Conservation (phyloP, 2,888 invertebrate genomes). For the Mesorhabditis belari region DNA sequence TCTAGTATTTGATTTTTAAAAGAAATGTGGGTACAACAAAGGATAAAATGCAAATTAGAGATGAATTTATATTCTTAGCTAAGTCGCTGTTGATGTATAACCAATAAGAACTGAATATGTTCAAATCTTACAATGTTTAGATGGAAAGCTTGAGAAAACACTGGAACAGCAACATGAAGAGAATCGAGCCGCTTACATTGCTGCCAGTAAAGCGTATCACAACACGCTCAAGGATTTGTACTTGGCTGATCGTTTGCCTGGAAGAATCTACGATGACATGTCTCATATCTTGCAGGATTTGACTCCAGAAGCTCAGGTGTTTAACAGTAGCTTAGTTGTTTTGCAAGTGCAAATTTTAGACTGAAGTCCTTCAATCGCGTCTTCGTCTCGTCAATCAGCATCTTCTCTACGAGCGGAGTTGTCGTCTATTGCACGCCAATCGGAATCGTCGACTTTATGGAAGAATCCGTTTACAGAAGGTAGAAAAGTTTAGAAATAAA, state of each 20-base stretch:
- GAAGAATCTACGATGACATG: slow-evolving; percentile 32
- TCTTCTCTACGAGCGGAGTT: slow-evolving; percentile 31
- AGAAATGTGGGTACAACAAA: too few species aligned
- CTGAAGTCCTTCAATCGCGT: slow-evolving; percentile 24
- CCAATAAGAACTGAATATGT: too few species aligned
- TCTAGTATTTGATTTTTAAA: too few species aligned
- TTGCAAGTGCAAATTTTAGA: slow-evolving; percentile 7
- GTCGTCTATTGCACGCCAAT: slow-evolving; percentile 27
- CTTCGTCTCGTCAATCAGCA: slow-evolving; percentile 35
- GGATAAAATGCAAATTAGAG: too few species aligned
- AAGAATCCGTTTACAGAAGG: slow-evolving; percentile 12
- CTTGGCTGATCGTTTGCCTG: slow-evolving; percentile 27
- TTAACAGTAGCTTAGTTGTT: neutral
- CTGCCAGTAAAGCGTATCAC: slow-evolving; percentile 19
- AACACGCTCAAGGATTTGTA: slow-evolving; percentile 17
- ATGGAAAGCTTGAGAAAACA: slow-evolving; percentile 3
- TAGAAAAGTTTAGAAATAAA: too few species aligned
- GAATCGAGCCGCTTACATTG: slow-evolving; percentile 16
- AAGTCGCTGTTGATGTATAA: neutral
- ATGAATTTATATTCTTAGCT: too few species aligned
- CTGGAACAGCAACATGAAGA: slow-evolving; percentile 8
- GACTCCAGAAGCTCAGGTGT: slow-evolving; percentile 21
- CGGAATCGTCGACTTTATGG: slow-evolving; percentile 29
- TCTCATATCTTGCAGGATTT: slow-evolving; percentile 16
- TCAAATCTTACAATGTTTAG: too few species aligned